phyloP scores from a whole-genome alignment of 1,140 invertebrate genomes.

The Scylla paramamosain region DNA sequence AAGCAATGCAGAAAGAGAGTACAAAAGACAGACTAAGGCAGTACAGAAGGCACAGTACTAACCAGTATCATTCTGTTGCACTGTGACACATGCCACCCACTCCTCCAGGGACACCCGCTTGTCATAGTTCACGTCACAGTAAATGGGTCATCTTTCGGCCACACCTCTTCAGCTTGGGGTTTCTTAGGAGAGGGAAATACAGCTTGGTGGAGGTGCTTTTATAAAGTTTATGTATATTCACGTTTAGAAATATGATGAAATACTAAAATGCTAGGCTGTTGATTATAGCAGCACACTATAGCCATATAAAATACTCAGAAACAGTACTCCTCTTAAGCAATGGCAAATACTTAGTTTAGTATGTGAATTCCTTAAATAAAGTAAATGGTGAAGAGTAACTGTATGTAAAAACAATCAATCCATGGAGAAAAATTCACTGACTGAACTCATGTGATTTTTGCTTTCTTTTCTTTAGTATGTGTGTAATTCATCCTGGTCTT shows the following conservation, averaged over 20 bases:
- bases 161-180: constrained; percentile 54
- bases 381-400: background rate
- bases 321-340: background rate
- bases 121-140: constrained; percentile 63
- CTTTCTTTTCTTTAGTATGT: too few relatives aligned
- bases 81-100: constrained; percentile 61
- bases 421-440: too few relatives aligned
- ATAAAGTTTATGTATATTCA: background rate
- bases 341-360: background rate
- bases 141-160: constrained; percentile 53
- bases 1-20: too few relatives aligned
- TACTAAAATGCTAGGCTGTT: background rate
- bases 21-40: background rate
- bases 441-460: too few relatives aligned
- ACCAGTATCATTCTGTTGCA: constrained; percentile 46
- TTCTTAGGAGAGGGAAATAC: constrained; percentile 26
- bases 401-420: too few relatives aligned
- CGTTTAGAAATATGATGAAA: background rate
- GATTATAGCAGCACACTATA: background rate
- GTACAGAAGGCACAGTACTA: background rate
- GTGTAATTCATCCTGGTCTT: too few relatives aligned
- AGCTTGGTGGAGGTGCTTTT: too few relatives aligned
- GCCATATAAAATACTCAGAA: background rate
- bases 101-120: constrained; percentile 53
- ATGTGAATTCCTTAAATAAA: background rate